A percentile compares a stretch with the other conserved stretches of the same genome.
These are phyloP conservation scores for Danaus chrysippus DNA, from an alignment of 2,888 invertebrate genomes.

Conservation along the genomic window DNA sequence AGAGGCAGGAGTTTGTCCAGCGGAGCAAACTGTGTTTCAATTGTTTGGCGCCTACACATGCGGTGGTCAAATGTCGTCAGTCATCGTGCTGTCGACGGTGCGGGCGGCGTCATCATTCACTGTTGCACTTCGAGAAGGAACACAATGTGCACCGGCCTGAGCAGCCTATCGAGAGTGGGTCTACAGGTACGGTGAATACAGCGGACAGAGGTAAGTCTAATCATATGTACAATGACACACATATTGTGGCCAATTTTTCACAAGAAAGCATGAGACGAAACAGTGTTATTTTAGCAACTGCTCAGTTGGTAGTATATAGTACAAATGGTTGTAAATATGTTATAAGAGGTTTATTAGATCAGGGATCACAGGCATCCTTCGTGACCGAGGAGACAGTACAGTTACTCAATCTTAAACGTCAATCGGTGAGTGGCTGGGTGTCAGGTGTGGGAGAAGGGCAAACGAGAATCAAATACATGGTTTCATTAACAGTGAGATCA, in stretches of 20 bases:
- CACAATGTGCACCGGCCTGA: no score
- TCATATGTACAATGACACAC: background rate
- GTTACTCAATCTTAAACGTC: slow-evolving; percentile 24
- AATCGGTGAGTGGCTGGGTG: slow-evolving; percentile 26
- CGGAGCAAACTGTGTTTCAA: no score
- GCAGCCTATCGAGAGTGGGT: no score
- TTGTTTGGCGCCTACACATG: no score
- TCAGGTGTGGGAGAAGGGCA: slow-evolving; percentile 29
- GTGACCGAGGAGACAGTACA: slow-evolving; percentile 29
- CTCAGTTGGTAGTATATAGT: slow-evolving; percentile 17
- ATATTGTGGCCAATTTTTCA: background rate
- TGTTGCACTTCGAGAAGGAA: no score
- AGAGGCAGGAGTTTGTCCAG: no score
- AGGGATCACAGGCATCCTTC: slow-evolving; percentile 32
- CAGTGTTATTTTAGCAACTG: slow-evolving; percentile 27
- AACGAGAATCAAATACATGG: slow-evolving; percentile 29
- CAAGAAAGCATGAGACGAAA: slow-evolving; percentile 16
- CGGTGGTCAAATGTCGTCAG: no score
- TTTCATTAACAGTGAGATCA: slow-evolving; percentile 19
- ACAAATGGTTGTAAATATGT: slow-evolving; percentile 17
- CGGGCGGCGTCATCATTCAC: no score
- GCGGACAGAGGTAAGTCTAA: background rate
- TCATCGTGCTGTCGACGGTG: no score
- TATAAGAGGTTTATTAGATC: slow-evolving; percentile 31
- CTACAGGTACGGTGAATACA: no score